Evolutionary conservation across 2,888 invertebrate genomes (phyloP).

Genomic region (Embidobia sp.): DNA sequence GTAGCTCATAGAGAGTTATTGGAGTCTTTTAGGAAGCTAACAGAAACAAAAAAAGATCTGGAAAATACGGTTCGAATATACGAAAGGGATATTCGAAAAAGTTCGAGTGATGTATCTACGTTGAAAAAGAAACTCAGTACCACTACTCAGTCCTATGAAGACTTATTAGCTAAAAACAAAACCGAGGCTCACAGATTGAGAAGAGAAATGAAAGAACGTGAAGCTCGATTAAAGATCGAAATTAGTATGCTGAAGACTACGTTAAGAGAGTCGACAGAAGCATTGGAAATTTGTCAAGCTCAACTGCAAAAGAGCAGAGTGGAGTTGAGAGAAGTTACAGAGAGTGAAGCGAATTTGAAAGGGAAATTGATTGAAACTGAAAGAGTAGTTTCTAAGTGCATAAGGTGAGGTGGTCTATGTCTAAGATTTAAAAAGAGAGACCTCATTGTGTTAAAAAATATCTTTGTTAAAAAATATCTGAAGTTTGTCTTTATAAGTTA

Average conservation of each 20-base stretch:
- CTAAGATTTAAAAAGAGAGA: too few species aligned
- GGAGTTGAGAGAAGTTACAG: constrained; percentile 70
- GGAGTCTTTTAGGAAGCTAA: constrained; percentile 62
- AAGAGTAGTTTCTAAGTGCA: constrained; percentile 54
- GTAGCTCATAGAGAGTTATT: constrained; percentile 68
- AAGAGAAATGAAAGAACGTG: constrained; percentile 72
- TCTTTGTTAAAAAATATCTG: too few species aligned
- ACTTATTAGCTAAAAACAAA: constrained; percentile 70
- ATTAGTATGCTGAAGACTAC: constrained; percentile 70
- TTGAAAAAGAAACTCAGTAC: constrained; percentile 71
- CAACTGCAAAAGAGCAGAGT: constrained; percentile 72
- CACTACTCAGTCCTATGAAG: constrained; percentile 71
- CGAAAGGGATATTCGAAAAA: constrained; percentile 72
- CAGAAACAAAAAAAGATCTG: constrained; percentile 67
- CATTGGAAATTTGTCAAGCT: constrained; percentile 73
- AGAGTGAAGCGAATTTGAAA: constrained; percentile 68
- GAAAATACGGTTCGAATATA: constrained; percentile 67
- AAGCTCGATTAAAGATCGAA: constrained; percentile 72
- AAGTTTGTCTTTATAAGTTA: too few species aligned
- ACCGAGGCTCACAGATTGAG: constrained; percentile 70
- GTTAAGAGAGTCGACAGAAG: constrained; percentile 73
- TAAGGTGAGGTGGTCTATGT: constrained; percentile 46
- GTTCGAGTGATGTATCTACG: constrained; percentile 65
- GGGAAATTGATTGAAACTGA: constrained; percentile 70
- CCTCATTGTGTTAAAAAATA: too few species aligned